These are phyloP conservation scores for Tyto alba DNA, from an alignment of 2,113 vertebrate species.

Conservation along the genomic window DNA sequence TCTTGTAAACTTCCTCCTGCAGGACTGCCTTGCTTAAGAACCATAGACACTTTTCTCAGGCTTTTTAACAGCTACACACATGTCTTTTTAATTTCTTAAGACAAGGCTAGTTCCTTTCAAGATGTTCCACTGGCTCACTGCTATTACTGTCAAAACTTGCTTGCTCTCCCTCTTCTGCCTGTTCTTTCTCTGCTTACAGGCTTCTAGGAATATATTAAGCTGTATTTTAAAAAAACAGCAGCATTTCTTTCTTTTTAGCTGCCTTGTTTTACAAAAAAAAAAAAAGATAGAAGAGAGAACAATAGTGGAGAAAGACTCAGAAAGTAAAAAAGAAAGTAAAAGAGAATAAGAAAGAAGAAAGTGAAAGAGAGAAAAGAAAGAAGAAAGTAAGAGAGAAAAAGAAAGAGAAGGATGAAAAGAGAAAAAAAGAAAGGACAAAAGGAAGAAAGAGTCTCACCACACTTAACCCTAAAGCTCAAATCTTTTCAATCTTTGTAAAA, in stretches of 20 bases:
- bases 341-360: rapidly evolving
- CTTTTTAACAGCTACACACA: constrained; percentile 36
- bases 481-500: constrained; percentile 42
- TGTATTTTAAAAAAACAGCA: background rate
- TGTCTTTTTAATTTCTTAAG: constrained; percentile 62
- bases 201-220: constrained; percentile 39
- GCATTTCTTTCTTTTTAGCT: background rate
- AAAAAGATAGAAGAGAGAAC: background rate
- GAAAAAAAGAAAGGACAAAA: rapidly evolving
- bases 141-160: constrained; percentile 34
- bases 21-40: background rate
- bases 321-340: background rate
- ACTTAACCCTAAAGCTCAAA: constrained; percentile 20
- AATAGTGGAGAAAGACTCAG: background rate
- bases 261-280: background rate
- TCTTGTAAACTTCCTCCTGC: constrained; percentile 49
- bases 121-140: constrained; percentile 39
- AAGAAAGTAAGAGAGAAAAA: rapidly evolving
- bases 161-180: background rate
- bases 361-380: rapidly evolving
- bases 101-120: constrained; percentile 52
- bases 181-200: constrained; percentile 26
- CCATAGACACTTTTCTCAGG: constrained; percentile 21
- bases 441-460: background rate
- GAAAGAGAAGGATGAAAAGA: no score